A percentile compares a stretch with the other conserved stretches of the same genome.
Evolutionary conservation across 2,888 invertebrate genomes (phyloP).

Genomic region (Eristalinus aeneus): DNA sequence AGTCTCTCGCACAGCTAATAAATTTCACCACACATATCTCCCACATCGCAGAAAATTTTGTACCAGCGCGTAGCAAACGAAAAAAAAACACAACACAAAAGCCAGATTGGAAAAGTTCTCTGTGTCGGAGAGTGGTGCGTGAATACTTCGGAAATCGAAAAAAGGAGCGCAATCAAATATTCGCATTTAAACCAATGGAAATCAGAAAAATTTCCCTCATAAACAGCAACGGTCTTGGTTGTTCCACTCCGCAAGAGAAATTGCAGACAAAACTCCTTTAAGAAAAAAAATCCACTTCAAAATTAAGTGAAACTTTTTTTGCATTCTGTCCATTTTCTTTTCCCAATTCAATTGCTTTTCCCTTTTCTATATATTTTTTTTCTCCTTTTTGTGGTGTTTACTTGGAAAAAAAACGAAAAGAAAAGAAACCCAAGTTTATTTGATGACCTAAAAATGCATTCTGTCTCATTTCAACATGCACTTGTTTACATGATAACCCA

Average conservation of each 20-base stretch:
- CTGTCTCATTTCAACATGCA: conserved; percentile 72
- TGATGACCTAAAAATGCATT: conserved; percentile 73
- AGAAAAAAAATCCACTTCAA: conserved; percentile 16
- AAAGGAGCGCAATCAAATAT: conserved; percentile 65
- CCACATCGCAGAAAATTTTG: conserved; percentile 70
- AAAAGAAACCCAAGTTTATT: conserved; percentile 59
- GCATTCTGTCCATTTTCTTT: conserved; percentile 62
- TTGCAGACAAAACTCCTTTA: neutral
- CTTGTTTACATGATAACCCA: conserved; percentile 74
- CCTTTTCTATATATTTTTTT: conserved; percentile 20
- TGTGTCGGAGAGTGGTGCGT: conserved; percentile 41
- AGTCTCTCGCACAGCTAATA: conserved; percentile 24
- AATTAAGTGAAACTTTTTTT: conserved; percentile 65
- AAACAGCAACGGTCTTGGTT: neutral
- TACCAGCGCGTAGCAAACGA: conserved; percentile 43
- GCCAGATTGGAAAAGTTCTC: conserved; percentile 66
- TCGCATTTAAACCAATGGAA: conserved; percentile 33
- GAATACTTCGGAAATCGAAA: conserved; percentile 51
- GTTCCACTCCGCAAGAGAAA: neutral
- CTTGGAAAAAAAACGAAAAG: conserved; percentile 37
- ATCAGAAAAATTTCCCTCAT: neutral
- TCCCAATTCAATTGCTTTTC: conserved; percentile 17
- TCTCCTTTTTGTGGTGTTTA: conserved; percentile 59
- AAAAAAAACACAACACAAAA: conserved; percentile 53
- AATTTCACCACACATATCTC: conserved; percentile 67